phyloP scores from a whole-genome alignment of 1,140 invertebrate species.

The Drosophila auraria region DNA sequence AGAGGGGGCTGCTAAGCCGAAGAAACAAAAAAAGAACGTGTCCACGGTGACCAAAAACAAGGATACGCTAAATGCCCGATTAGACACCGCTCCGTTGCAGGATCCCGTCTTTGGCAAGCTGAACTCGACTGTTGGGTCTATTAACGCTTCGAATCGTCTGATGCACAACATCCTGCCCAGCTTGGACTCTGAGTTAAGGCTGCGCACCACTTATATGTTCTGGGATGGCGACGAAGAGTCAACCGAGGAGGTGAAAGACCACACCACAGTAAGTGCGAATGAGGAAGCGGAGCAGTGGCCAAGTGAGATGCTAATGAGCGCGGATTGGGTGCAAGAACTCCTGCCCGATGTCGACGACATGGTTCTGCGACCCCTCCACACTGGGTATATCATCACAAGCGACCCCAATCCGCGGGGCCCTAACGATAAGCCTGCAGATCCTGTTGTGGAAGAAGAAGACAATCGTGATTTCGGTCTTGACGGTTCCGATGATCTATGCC shows the following conservation, averaged over 20 bases:
- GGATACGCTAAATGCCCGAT: constrained; percentile 80
- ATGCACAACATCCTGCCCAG: constrained; percentile 82
- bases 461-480: constrained; percentile 26
- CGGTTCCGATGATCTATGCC: constrained; percentile 50
- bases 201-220: constrained; percentile 70
- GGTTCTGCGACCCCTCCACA: constrained; percentile 66
- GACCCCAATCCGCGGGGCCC: constrained; percentile 58
- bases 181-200: constrained; percentile 62
- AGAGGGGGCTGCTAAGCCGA: constrained; percentile 54
- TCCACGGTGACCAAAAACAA: constrained; percentile 85
- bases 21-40: constrained; percentile 73
- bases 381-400: constrained; percentile 78
- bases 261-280: constrained; percentile 20
- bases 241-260: constrained; percentile 40
- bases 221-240: constrained; percentile 58
- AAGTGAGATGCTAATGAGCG: constrained; percentile 26
- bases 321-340: constrained; percentile 56
- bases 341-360: constrained; percentile 41
- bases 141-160: constrained; percentile 79
- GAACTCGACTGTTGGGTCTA: constrained; percentile 80
- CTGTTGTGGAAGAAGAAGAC: constrained; percentile 27
- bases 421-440: constrained; percentile 24
- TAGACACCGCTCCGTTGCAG: constrained; percentile 77
- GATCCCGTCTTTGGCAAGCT: constrained; percentile 84
- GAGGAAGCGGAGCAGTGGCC: background rate